phyloP scores from a whole-genome alignment of 1,140 invertebrate genomes.

The Cotesia glomerata region DNA sequence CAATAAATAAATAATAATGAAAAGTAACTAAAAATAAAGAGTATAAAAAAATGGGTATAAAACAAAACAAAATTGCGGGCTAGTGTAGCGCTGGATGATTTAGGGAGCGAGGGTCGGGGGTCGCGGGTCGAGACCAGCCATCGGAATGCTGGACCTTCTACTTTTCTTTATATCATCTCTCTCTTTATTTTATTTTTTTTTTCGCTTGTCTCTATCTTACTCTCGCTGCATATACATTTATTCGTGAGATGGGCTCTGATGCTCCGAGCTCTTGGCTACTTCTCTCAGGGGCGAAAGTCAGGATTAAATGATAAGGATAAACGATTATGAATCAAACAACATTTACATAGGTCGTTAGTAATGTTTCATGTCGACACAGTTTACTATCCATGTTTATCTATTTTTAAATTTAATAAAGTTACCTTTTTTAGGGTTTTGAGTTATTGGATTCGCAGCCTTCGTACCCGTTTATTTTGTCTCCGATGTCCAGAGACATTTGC shows the following conservation, averaged over 20 bases:
- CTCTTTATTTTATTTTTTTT: background rate
- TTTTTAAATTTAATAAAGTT: background rate
- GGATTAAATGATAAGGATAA: slow-evolving; percentile 58
- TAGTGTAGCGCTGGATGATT: slow-evolving; percentile 56
- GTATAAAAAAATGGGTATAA: slow-evolving; percentile 32
- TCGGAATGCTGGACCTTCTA: slow-evolving; percentile 54
- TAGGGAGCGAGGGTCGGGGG: slow-evolving; percentile 63
- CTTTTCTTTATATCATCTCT: slow-evolving; percentile 32
- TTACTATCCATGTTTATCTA: background rate
- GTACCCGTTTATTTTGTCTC: no score
- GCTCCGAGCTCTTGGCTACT: slow-evolving; percentile 9
- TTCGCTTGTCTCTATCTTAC: background rate
- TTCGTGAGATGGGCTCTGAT: background rate
- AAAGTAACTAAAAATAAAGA: background rate
- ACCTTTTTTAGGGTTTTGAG: no score
- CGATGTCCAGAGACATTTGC: no score
- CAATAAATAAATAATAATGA: slow-evolving; percentile 39
- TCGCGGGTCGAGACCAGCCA: slow-evolving; percentile 52
- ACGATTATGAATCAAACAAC: slow-evolving; percentile 56
- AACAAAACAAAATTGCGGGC: slow-evolving; percentile 56
- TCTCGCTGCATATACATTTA: background rate
- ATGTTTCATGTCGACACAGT: slow-evolving; percentile 18
- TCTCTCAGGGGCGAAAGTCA: slow-evolving; percentile 27
- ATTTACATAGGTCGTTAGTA: slow-evolving; percentile 61
- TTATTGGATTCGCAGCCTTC: no score